Evolutionary conservation across 2,888 invertebrate species (phyloP).

Genomic region (Harmothoe impar): DNA sequence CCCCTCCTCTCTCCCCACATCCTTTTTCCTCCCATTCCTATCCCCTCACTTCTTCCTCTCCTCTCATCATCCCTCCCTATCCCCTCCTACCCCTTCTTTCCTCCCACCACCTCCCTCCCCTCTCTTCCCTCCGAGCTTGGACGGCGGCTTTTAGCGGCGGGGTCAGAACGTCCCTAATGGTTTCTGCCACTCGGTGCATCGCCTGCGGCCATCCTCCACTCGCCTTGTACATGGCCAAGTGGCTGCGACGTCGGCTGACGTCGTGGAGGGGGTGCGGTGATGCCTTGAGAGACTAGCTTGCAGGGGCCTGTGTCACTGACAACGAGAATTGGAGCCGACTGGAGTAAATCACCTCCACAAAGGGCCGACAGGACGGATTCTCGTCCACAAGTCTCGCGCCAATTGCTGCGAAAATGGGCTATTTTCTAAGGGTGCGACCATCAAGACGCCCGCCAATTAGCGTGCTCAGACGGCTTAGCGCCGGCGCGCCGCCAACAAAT

Average conservation of each 20-base stretch:
- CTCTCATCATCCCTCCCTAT: too few relatives aligned
- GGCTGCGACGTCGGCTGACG: not conserved
- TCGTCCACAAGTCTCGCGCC: conserved; percentile 35
- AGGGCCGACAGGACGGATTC: conserved; percentile 54
- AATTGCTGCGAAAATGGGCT: conserved; percentile 57
- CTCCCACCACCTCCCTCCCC: too few relatives aligned
- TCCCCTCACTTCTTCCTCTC: too few relatives aligned
- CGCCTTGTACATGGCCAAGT: not conserved
- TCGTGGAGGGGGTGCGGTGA: not conserved
- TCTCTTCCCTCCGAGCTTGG: not conserved
- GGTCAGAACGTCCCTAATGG: conserved; percentile 40
- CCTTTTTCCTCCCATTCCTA: too few relatives aligned
- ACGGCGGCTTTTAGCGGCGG: not conserved
- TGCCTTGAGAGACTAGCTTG: not conserved
- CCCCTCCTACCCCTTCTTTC: too few relatives aligned
- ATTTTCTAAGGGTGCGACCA: conserved; percentile 44
- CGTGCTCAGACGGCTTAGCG: not conserved
- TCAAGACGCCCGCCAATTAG: conserved; percentile 9
- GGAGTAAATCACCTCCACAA: conserved; percentile 55
- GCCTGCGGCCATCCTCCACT: not conserved
- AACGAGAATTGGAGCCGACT: conserved; percentile 54
- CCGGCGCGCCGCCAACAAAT: conserved; percentile 13
- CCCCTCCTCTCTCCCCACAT: too few relatives aligned
- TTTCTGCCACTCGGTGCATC: conserved; percentile 34
- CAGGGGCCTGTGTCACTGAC: not conserved